Percentiles rank a stretch among this genome's conserved stretches.
Conservation (phyloP, 2,888 invertebrate genomes). For the Xylota segnis region DNA sequence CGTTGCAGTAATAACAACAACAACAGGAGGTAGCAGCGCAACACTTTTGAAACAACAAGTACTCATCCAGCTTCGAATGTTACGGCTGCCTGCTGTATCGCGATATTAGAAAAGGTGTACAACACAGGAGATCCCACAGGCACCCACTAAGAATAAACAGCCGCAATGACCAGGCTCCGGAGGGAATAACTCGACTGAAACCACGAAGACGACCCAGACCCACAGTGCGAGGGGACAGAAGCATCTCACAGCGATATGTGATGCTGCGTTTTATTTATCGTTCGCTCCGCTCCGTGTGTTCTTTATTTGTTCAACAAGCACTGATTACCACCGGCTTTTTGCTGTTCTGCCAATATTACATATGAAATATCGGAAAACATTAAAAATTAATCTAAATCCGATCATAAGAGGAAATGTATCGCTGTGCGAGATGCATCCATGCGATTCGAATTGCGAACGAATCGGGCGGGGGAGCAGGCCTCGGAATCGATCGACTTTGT, state of each 20-base stretch:
- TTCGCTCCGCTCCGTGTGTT: conserved; percentile 69
- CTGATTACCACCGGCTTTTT: conserved; percentile 77
- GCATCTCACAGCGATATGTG: conserved; percentile 54
- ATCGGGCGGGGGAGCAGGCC: not conserved
- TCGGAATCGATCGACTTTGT: conserved; percentile 50
- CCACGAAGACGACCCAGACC: not conserved
- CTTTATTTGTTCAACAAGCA: conserved; percentile 78
- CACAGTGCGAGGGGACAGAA: conserved; percentile 39
- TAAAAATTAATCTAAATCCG: conserved; percentile 78
- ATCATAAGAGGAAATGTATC: conserved; percentile 76
- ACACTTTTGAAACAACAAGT: conserved; percentile 63
- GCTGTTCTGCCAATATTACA: conserved; percentile 73
- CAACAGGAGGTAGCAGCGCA: conserved; percentile 55
- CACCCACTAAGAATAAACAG: conserved; percentile 56
- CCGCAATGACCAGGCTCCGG: conserved; percentile 2
- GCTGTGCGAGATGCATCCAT: conserved; percentile 70
- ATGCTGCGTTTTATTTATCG: conserved; percentile 75
- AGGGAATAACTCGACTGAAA: conserved; percentile 28
- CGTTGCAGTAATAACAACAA: conserved; percentile 36
- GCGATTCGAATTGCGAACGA: conserved; percentile 37
- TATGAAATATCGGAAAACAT: conserved; percentile 77
- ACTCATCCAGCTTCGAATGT: conserved; percentile 19
- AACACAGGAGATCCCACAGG: conserved; percentile 47
- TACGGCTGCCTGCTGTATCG: conserved; percentile 8
- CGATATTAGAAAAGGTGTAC: conserved; percentile 66